Evolutionary conservation across 2,113 vertebrate genomes (phyloP).

Genomic region (Pedetes capensis): DNA sequence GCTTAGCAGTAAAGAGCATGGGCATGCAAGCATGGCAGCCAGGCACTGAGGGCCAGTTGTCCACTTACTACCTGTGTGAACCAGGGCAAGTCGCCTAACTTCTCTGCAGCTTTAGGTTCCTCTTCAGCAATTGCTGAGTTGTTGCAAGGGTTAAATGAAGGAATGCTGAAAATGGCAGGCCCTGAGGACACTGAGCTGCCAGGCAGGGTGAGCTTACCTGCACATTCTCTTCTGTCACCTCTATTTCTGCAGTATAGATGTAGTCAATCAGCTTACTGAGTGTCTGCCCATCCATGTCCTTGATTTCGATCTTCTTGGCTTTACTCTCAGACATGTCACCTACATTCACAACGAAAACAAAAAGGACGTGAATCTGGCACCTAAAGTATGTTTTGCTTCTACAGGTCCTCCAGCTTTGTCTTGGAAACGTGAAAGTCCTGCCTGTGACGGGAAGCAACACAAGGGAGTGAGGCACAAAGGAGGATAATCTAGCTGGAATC

Average conservation of each 20-base stretch:
- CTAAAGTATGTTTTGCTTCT: background rate
- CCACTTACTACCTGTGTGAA: background rate
- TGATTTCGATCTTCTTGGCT: conserved; percentile 95
- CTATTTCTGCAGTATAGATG: conserved; percentile 96
- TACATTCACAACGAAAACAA: conserved; percentile 74
- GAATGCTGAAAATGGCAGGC: background rate
- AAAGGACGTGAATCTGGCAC: background rate
- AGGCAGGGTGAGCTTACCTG: conserved; percentile 85
- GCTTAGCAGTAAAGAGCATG: background rate
- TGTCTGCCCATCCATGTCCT: conserved; percentile 93
- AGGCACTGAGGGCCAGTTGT: background rate
- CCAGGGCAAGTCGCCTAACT: background rate
- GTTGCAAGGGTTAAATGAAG: background rate
- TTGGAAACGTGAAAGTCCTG: background rate
- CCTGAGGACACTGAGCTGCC: background rate
- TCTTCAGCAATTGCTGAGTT: background rate
- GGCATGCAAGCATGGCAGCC: background rate
- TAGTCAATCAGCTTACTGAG: conserved; percentile 95
- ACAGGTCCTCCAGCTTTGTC: background rate
- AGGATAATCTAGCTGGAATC: background rate
- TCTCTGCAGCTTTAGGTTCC: background rate
- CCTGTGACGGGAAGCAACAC: background rate
- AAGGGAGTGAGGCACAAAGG: background rate
- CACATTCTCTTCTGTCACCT: conserved; percentile 96
- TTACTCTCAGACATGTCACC: conserved; percentile 98